These are phyloP conservation scores for Ara ararauna DNA, from an alignment of 2,797 vertebrate genomes.

Conservation along the genomic window DNA sequence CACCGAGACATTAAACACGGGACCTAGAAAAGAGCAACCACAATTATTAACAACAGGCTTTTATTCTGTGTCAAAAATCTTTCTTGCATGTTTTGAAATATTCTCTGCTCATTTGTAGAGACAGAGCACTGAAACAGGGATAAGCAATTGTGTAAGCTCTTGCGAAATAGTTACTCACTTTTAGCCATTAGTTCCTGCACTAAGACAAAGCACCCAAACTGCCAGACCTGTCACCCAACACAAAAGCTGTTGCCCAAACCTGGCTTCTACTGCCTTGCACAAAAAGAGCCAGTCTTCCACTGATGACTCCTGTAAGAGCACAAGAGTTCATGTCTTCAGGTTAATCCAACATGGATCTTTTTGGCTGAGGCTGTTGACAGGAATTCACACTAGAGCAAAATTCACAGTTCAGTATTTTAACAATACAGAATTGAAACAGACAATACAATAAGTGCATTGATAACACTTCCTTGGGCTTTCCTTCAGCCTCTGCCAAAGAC, in stretches of 20 bases:
- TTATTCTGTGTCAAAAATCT: not conserved
- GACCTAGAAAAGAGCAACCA: conserved; percentile 74
- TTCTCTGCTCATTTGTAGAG: not conserved
- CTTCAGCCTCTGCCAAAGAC: not conserved
- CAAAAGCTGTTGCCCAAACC: not conserved
- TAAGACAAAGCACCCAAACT: not conserved
- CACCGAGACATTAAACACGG: conserved; percentile 86
- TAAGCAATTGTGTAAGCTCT: not conserved
- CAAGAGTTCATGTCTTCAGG: not conserved
- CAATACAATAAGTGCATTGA: not conserved
- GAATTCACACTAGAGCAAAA: conserved; percentile 10
- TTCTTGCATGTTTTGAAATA: not conserved
- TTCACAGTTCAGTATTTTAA: not conserved
- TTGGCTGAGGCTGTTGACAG: not conserved
- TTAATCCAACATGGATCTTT: not conserved
- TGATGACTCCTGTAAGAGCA: not conserved
- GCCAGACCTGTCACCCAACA: not conserved
- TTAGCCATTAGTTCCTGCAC: not conserved
- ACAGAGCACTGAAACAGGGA: not conserved
- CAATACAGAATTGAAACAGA: not conserved
- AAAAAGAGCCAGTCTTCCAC: not conserved
- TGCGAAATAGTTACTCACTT: not conserved
- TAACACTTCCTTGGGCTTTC: not conserved
- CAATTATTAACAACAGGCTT: not conserved
- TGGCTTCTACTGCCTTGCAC: not conserved